A percentile compares a stretch with the other conserved stretches of the same genome.
Evolutionary conservation across 2,797 vertebrate species (phyloP).

Genomic region (Pangasius sanitwongsei): DNA sequence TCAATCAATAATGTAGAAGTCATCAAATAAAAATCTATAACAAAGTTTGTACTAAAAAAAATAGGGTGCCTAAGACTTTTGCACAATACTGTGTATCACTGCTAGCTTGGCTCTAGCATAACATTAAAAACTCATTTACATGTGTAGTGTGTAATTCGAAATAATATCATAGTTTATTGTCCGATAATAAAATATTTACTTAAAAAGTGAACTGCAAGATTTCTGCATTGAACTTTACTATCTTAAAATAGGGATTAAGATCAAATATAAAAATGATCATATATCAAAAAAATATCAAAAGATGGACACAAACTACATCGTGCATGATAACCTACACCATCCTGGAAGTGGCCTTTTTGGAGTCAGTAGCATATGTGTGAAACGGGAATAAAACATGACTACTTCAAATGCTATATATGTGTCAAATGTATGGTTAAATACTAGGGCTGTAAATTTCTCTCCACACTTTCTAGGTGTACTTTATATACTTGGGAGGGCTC

Average conservation of each 20-base stretch:
- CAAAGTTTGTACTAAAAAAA: too few species aligned
- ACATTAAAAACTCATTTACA: too few species aligned
- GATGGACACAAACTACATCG: not conserved
- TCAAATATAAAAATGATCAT: not conserved
- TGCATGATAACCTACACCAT: not conserved
- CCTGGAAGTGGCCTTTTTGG: not conserved
- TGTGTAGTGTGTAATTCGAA: too few species aligned
- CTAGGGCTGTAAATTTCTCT: constrained; percentile 54
- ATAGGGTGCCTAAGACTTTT: too few species aligned
- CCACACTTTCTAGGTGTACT: constrained; percentile 56
- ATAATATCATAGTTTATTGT: not conserved
- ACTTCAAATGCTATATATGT: constrained; percentile 49
- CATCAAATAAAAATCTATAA: too few species aligned
- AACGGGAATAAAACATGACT: constrained; percentile 20
- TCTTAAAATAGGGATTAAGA: not conserved
- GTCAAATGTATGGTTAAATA: constrained; percentile 57
- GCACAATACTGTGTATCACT: too few species aligned
- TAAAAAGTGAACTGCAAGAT: not conserved
- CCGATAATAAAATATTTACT: not conserved
- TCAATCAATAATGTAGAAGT: too few species aligned
- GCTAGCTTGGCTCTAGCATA: too few species aligned
- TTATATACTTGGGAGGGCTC: constrained; percentile 59
- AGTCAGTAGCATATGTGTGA: not conserved
- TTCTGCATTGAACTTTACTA: not conserved
- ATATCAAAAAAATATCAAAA: not conserved